Base-by-base conservation (phyloP, 2,888 invertebrate genomes). In the Disparrhopalites patrizii region DNA sequence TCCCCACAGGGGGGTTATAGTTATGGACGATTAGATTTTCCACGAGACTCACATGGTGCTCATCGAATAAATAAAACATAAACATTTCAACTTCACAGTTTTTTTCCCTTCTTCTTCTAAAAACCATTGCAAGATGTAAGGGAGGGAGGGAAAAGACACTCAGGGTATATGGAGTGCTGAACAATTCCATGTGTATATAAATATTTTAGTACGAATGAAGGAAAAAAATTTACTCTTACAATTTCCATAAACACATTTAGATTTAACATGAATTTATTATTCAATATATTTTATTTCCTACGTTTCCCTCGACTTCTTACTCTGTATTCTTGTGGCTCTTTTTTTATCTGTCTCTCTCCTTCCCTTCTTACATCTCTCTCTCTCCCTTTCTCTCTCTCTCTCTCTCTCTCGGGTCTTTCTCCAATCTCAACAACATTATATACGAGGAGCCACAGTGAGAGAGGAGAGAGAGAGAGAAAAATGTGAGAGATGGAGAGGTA, bases 31-130 rank as follows among this genome's bases (percentile, higher is more conserved):
- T 65, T 65, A 65, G 51, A 58, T 56, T 58, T 58, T 57, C 64
- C 36, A 50, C 36, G 20, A 65, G 58, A 58, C 28, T 58, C 65
- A 38, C 50, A 55, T 55, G 56, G 64, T 31, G 64, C 55, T n/a
- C n/a, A 43, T 40, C 58, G 65, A 57, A 65, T 65, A 65, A 65
- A 65, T 65, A 65, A 65, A 58, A 33, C 65, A 65, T 65, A 65
- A 65, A 65, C 65, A 65, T 65, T 65, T 65, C 65, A 58, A 50
- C 50, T 27, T 40, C 61, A 51, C 61, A 61, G 61, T 61, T 50
- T 43, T 20, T n/a, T n/a, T n/a, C n/a, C n/a, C n/a, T n/a, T n/a
- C 55, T 31, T 2, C 18, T 5, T 47, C 10, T 2, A 47, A 23
- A 47, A 2, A 15, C 18, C 47, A 47, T 18, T 23, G 8, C 18